These are phyloP conservation scores for Torymus auratus DNA, from an alignment of 2,888 invertebrate species.

Conservation along the genomic window DNA sequence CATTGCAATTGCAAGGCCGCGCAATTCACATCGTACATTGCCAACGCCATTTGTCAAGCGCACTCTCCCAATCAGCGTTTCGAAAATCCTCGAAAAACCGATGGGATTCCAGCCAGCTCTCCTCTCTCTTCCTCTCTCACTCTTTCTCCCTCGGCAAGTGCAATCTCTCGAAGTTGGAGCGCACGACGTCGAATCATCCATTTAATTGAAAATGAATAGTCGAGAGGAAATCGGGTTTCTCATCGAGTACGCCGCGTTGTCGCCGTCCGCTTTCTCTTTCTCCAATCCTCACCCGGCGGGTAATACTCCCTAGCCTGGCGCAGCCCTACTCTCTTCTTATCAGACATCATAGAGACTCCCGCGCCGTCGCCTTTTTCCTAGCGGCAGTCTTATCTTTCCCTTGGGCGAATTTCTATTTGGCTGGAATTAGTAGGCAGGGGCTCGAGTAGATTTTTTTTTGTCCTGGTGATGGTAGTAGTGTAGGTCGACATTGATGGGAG, in stretches of 20 bases:
- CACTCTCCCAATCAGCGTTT: no score
- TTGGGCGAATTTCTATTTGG: background rate
- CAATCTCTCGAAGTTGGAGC: background rate
- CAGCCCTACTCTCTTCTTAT: background rate
- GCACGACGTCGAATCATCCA: slow-evolving; percentile 54
- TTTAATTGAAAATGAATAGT: slow-evolving; percentile 61
- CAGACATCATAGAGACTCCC: background rate
- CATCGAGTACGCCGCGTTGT: slow-evolving; percentile 26
- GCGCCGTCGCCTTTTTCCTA: background rate
- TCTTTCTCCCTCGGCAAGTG: background rate
- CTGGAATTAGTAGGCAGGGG: background rate
- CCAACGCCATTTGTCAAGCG: no score
- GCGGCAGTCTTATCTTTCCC: background rate
- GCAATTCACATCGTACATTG: no score
- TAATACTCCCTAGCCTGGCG: no score
- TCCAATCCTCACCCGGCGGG: background rate
- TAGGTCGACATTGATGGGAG: no score
- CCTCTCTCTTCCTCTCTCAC: slow-evolving; percentile 1
- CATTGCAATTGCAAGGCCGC: no score
- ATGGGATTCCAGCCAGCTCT: no score
- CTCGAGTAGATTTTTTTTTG: background rate
- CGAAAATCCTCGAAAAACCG: no score
- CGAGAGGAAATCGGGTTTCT: slow-evolving; percentile 58
- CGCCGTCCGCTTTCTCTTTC: background rate
- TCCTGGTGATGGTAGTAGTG: no score